phyloP scores from a whole-genome alignment of 2,888 invertebrate genomes.

The Pilophorus perplexus region DNA sequence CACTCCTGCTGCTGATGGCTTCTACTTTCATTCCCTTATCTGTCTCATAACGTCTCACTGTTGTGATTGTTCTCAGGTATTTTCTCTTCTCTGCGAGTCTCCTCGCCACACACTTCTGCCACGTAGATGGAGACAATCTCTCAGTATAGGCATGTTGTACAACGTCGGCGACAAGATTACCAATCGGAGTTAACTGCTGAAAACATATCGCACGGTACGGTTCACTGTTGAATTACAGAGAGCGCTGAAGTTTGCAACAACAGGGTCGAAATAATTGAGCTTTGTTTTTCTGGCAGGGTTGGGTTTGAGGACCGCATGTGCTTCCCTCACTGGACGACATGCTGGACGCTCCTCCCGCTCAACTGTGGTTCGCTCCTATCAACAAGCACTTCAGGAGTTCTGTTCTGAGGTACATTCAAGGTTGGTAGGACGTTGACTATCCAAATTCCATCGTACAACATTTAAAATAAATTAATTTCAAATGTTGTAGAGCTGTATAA shows the following conservation, averaged over 20 bases:
- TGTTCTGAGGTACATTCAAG: slow-evolving; percentile 81
- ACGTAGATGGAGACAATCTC: slow-evolving; percentile 67
- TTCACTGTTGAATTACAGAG: not conserved
- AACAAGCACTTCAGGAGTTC: slow-evolving; percentile 73
- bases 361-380: slow-evolving; percentile 79
- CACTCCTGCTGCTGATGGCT: too few species aligned
- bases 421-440: too few species aligned
- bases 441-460: too few species aligned
- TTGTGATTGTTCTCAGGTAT: slow-evolving; percentile 64
- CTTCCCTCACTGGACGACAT: slow-evolving; percentile 67
- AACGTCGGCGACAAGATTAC: slow-evolving; percentile 27
- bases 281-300: slow-evolving; percentile 41
- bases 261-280: not conserved
- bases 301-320: slow-evolving; percentile 47
- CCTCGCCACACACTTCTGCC: slow-evolving; percentile 87
- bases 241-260: not conserved
- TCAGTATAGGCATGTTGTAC: slow-evolving; percentile 46
- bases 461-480: too few species aligned
- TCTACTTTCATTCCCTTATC: too few species aligned
- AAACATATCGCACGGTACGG: slow-evolving; percentile 42
- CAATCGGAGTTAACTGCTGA: slow-evolving; percentile 41
- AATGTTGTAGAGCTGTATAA: slow-evolving; percentile 70
- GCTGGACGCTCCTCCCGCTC: slow-evolving; percentile 73
- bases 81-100: slow-evolving; percentile 81
- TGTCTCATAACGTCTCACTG: too few species aligned